phyloP scores from a whole-genome alignment of 2,797 vertebrate genomes.

The Hippoglossus hippoglossus region DNA sequence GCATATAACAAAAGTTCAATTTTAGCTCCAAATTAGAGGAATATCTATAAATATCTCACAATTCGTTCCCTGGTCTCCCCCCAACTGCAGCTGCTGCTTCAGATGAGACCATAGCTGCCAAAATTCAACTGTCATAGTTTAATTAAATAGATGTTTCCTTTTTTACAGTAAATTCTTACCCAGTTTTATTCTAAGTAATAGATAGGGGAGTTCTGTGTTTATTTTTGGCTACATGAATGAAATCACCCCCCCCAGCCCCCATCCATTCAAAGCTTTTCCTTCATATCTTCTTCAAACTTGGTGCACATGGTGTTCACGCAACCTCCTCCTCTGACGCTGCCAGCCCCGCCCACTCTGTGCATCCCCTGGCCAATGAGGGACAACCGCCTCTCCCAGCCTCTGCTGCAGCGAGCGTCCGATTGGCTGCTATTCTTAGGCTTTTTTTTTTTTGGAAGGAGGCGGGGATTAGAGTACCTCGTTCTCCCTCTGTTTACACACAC shows the following conservation, averaged over 20 bases:
- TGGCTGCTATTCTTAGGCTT: slow-evolving; percentile 76
- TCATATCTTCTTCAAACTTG: slow-evolving; percentile 77
- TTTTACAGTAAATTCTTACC: too few species aligned
- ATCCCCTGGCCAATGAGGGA: slow-evolving; percentile 64
- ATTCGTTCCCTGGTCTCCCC: too few species aligned
- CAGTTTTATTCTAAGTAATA: slow-evolving; percentile 4
- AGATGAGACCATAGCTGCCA: too few species aligned
- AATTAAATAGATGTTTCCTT: too few species aligned
- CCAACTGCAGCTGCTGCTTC: too few species aligned
- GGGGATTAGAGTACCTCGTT: slow-evolving; percentile 70
- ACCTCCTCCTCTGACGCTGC: slow-evolving; percentile 61
- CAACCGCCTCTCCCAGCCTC: slow-evolving; percentile 33
- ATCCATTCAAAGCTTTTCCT: slow-evolving; percentile 69
- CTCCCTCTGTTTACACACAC: slow-evolving; percentile 79
- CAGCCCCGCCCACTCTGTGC: slow-evolving; percentile 49
- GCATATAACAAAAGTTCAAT: not conserved
- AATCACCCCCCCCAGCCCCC: slow-evolving; percentile 14
- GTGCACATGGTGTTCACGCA: slow-evolving; percentile 78
- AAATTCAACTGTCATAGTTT: too few species aligned
- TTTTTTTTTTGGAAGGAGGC: slow-evolving; percentile 67
- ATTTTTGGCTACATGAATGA: slow-evolving; percentile 75
- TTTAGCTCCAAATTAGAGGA: not conserved
- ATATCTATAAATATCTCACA: not conserved
- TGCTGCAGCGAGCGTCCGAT: slow-evolving; percentile 63
- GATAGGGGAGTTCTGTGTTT: slow-evolving; percentile 55